phyloP scores from a whole-genome alignment of 1,140 invertebrate genomes.

The Macrobrachium nipponense region DNA sequence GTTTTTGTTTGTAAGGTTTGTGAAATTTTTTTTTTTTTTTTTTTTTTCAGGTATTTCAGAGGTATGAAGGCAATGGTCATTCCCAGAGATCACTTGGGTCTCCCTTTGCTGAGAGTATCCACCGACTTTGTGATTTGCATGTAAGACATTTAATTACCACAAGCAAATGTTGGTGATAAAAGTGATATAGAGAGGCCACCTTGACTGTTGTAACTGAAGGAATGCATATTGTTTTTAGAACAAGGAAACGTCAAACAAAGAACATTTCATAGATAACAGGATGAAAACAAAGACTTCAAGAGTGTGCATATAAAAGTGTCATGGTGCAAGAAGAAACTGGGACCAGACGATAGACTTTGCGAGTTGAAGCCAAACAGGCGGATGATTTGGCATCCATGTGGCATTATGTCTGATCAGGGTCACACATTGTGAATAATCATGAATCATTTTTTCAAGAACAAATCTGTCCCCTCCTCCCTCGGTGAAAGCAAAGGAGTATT shows the following conservation, averaged over 20 bases:
- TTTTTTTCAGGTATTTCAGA: constrained; percentile 42
- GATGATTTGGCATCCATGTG: constrained; percentile 46
- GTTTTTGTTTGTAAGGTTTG: background rate
- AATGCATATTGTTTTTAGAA: background rate
- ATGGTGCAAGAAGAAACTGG: constrained; percentile 47
- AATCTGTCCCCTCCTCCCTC: constrained; percentile 52
- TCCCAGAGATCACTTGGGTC: constrained; percentile 35
- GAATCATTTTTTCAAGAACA: constrained; percentile 52
- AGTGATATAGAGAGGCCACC: background rate
- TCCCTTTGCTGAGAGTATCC: constrained; percentile 39
- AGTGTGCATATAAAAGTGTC: constrained; percentile 13
- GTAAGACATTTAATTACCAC: background rate
- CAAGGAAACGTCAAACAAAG: constrained; percentile 26
- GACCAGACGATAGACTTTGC: constrained; percentile 53
- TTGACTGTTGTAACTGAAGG: too few species aligned
- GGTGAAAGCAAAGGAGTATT: constrained; percentile 33
- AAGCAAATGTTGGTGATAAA: constrained; percentile 28
- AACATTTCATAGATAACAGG: constrained; percentile 10
- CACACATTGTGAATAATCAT: constrained; percentile 52
- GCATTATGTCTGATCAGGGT: constrained; percentile 60
- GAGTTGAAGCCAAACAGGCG: constrained; percentile 18
- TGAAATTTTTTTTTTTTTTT: background rate
- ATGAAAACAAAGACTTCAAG: constrained; percentile 1
- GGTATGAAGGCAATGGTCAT: constrained; percentile 12
- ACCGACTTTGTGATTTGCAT: constrained; percentile 41